Conservation (phyloP, 2,113 vertebrate species). For the Phrynocephalus versicolor region DNA sequence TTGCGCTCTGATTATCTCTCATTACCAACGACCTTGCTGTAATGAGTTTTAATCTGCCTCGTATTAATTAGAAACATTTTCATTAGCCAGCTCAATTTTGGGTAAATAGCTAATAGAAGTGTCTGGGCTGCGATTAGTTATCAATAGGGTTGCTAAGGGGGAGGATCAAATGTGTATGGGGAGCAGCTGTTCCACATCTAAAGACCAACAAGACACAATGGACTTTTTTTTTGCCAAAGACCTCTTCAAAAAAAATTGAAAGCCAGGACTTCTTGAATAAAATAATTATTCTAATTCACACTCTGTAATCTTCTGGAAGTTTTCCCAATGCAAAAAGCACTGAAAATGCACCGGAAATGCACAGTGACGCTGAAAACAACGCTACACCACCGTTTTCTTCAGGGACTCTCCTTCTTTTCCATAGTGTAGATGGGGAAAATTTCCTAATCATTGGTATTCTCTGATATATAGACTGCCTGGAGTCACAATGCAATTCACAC, state of each 20-base stretch:
- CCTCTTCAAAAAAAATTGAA: conserved; percentile 30
- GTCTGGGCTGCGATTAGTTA: conserved; percentile 71
- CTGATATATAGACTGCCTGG: neutral
- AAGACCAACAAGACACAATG: conserved; percentile 45
- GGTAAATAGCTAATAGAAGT: conserved; percentile 75
- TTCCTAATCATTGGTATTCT: neutral
- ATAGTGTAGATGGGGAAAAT: neutral
- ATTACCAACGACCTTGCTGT: conserved; percentile 77
- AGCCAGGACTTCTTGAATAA: conserved; percentile 6
- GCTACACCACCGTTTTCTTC: neutral
- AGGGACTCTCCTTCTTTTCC: neutral
- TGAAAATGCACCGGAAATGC: neutral
- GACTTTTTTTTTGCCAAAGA: conserved; percentile 19
- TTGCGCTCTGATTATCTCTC: conserved; percentile 76
- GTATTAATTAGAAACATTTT: conserved; percentile 80
- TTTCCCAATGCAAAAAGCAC: neutral
- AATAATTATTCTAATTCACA: neutral
- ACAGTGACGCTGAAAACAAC: neutral
- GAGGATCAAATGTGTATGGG: conserved; percentile 51
- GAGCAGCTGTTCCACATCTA: conserved; percentile 61
- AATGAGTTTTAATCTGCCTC: conserved; percentile 78
- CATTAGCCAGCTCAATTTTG: conserved; percentile 71
- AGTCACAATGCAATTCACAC: neutral
- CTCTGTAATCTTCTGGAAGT: neutral
- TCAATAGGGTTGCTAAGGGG: conserved; percentile 61